A percentile compares a stretch with the other conserved stretches of the same genome.
Evolutionary conservation across 1,140 invertebrate species (phyloP).

Genomic region (Teleopsis dalmanni): DNA sequence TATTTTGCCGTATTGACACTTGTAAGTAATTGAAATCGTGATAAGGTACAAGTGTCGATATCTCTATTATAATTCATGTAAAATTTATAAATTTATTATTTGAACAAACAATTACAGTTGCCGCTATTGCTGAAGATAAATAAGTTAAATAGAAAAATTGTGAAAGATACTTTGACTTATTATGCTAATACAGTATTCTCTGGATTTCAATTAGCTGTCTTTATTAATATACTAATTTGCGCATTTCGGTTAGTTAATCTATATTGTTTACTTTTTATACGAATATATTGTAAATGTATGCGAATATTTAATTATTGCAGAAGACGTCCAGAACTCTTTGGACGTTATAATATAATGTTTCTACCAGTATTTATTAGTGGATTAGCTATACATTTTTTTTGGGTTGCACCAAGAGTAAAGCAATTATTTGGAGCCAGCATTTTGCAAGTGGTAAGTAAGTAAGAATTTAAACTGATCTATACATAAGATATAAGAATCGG

Average conservation of each 20-base stretch:
- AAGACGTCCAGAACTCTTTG: constrained; percentile 9
- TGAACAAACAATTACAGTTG: constrained; percentile 2
- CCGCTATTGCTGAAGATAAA: constrained; percentile 2
- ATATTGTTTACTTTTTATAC: too few species aligned
- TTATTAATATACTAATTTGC: constrained; percentile 12
- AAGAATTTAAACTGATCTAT: too few species aligned
- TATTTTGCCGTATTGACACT: constrained; percentile 21
- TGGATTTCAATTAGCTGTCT: constrained; percentile 6
- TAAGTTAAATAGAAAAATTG: not conserved
- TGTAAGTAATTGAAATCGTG: constrained; percentile 12
- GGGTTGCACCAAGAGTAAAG: constrained; percentile 12
- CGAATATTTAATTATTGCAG: too few species aligned
- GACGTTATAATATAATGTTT: constrained; percentile 12
- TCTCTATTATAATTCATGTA: not conserved
- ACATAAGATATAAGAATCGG: too few species aligned
- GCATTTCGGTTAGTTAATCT: constrained; percentile 17
- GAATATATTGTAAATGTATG: too few species aligned
- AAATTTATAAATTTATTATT: not conserved
- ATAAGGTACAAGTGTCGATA: too few species aligned
- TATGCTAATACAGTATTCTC: constrained; percentile 14
- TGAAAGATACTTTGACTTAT: constrained; percentile 12
- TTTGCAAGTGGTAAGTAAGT: constrained; percentile 25
- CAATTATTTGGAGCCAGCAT: constrained; percentile 18
- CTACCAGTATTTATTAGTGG: constrained; percentile 20
- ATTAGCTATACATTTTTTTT: not conserved